A percentile compares a stretch with the other conserved stretches of the same genome.
These are phyloP conservation scores for Trissoscelio sp. DNA, from an alignment of 2,888 invertebrate species.

Conservation along the genomic window DNA sequence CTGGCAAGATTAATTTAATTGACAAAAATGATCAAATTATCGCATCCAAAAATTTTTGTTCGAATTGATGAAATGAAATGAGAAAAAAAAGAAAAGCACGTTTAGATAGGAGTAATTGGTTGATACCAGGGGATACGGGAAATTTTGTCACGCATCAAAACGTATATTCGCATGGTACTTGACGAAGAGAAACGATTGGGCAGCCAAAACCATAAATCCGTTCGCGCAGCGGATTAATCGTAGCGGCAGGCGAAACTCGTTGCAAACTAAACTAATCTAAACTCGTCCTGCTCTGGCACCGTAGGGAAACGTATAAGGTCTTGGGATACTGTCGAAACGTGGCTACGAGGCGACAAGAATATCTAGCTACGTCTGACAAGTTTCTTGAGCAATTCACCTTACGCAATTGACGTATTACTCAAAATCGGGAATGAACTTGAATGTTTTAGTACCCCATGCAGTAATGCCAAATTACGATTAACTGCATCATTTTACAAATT, in stretches of 20 bases:
- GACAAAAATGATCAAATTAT: background rate
- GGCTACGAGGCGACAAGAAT: slow-evolving; percentile 58
- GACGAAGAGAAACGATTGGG: slow-evolving; percentile 80
- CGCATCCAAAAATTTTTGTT: background rate
- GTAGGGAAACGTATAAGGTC: slow-evolving; percentile 66
- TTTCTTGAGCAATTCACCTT: slow-evolving; percentile 53
- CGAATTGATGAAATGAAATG: slow-evolving; percentile 6
- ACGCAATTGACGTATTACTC: slow-evolving; percentile 42
- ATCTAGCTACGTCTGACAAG: slow-evolving; percentile 58
- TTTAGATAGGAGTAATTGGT: background rate
- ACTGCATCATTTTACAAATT: background rate
- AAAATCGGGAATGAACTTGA: slow-evolving; percentile 25
- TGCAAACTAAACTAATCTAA: slow-evolving; percentile 82
- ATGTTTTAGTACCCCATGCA: slow-evolving; percentile 6
- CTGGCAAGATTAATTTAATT: background rate
- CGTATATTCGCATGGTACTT: slow-evolving; percentile 62
- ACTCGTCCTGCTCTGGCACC: slow-evolving; percentile 78
- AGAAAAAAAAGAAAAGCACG: background rate
- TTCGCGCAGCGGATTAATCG: slow-evolving; percentile 79
- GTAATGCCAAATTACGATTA: background rate
- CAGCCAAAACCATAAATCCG: slow-evolving; percentile 79
- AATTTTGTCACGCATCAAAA: slow-evolving; percentile 53
- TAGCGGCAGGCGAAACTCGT: slow-evolving; percentile 78
- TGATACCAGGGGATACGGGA: background rate
- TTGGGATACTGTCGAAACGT: slow-evolving; percentile 62